Evolutionary conservation across 2,797 vertebrate species (phyloP), one percentile per base, ranked within the genome.

Genomic region (Coranthus polyacanthus): DNA sequence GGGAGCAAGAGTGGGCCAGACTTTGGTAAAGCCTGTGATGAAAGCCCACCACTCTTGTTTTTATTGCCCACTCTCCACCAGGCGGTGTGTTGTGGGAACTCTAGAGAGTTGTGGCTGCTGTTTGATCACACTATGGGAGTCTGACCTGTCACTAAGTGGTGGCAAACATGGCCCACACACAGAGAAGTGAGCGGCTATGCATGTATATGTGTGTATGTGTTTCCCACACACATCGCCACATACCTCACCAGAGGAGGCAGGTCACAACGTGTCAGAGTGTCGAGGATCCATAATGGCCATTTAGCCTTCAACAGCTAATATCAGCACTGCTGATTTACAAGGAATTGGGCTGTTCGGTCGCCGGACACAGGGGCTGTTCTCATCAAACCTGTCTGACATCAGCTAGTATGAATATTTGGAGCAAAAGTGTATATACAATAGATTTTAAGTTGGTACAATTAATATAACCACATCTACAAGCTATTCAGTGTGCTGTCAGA

Each of bases 101-200:
- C 86, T 63, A 72, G 83, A 87, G 86, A 92, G 72, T 85, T 90
- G 92, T 90, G 86, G 83, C 89, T 90, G 86, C 80, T 71, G 93
- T 93, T 93, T 94, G 93, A 94, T 94, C 93, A 92, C 87, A 73
- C 83, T 76, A 85, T 88, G 82, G 82, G 82, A 92, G 88, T 84
- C 88, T 91, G 89, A 92, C 89, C 92, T 92, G 92, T 93, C 92
- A 92, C 86, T 92, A 91, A 88, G 87, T 91, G 88, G 86, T 90
- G 89, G 92, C 85, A 89, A 92, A 92, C 92, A 89, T 21, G 66
- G 92, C 84, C 91, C 93, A 93, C 93, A 94, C 92, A 93, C 90
- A 47, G 86, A 72, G 89, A 51, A 39, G 62, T 11, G 13, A 80
- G 78, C 54, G 26, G 41, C 75, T 66, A 61, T 65, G 76, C 72